Evolutionary conservation across 2,888 invertebrate genomes (phyloP).

Genomic region (Sceliomorpha sp.): DNA sequence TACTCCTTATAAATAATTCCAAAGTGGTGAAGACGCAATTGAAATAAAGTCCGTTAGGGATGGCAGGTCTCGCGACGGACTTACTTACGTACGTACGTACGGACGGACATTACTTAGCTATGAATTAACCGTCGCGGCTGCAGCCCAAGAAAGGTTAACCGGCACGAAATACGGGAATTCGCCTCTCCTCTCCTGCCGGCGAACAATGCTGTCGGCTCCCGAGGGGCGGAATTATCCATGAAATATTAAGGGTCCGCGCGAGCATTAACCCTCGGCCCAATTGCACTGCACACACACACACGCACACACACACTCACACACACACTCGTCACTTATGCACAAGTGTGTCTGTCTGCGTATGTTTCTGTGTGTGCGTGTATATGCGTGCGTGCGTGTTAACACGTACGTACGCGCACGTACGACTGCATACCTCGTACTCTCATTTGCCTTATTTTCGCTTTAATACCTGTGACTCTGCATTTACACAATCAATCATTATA

Average conservation of each 20-base stretch:
- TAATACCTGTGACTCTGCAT: not conserved
- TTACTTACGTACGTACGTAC: conserved; percentile 22
- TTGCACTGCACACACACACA: no score
- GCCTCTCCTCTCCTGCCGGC: conserved; percentile 55
- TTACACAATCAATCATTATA: conserved; percentile 1
- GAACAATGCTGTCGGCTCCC: conserved; percentile 61
- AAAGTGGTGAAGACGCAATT: conserved; percentile 20
- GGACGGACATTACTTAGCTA: conserved; percentile 32
- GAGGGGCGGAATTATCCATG: conserved; percentile 71
- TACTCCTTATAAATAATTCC: conserved; percentile 37
- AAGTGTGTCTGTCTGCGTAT: conserved; percentile 6
- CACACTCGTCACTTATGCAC: conserved; percentile 33
- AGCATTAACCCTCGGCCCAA: conserved; percentile 63
- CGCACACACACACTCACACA: no score
- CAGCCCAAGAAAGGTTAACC: conserved; percentile 38
- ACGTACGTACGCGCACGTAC: not conserved
- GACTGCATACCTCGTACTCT: not conserved
- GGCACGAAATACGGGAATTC: conserved; percentile 66
- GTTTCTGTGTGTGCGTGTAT: conserved; percentile 12
- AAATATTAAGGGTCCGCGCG: conserved; percentile 70
- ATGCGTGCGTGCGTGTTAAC: not conserved
- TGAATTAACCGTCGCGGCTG: conserved; percentile 31
- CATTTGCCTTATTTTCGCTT: conserved; percentile 8
- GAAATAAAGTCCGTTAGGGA: conserved; percentile 32
- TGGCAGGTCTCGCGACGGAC: conserved; percentile 18